Evolutionary conservation across 2,888 invertebrate genomes (phyloP).

Genomic region (Epsilonema sp.): DNA sequence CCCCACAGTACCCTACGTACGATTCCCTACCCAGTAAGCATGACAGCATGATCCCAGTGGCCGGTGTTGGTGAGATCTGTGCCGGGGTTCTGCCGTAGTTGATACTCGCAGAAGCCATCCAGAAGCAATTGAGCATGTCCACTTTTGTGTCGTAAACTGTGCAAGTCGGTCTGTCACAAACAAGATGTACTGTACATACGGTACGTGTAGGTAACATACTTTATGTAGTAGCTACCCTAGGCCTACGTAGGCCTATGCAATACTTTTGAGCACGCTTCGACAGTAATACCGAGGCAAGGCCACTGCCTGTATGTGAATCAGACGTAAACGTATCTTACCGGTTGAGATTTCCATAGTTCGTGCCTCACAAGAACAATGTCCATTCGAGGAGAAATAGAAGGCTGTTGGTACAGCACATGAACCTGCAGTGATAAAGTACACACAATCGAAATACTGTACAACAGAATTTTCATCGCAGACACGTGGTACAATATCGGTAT

Average conservation of each 20-base stretch:
- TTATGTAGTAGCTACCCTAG: too few relatives aligned
- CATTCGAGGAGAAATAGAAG: slow-evolving; percentile 21
- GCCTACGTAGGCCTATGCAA: too few relatives aligned
- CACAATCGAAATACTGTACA: too few relatives aligned
- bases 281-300: too few relatives aligned
- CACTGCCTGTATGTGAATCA: slow-evolving; percentile 2
- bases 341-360: slow-evolving; percentile 27
- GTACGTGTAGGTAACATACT: too few relatives aligned
- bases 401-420: slow-evolving; percentile 23
- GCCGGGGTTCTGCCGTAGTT: slow-evolving; percentile 22
- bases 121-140: slow-evolving; percentile 27
- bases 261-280: too few relatives aligned
- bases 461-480: too few relatives aligned
- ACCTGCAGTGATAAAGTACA: slow-evolving; percentile 9
- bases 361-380: slow-evolving; percentile 26
- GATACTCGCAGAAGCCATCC: slow-evolving; percentile 25
- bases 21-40: slow-evolving; percentile 23
- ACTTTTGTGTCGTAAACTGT: slow-evolving; percentile 20
- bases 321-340: slow-evolving; percentile 12
- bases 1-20: too few relatives aligned
- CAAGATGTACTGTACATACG: too few relatives aligned
- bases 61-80: slow-evolving; percentile 23
- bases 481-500: too few relatives aligned
- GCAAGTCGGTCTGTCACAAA: slow-evolving; percentile 18
- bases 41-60: slow-evolving; percentile 28